These are phyloP conservation scores for Actinernus sp. DNA, from an alignment of 92 coral and sea anemone species.

Conservation along the genomic window DNA sequence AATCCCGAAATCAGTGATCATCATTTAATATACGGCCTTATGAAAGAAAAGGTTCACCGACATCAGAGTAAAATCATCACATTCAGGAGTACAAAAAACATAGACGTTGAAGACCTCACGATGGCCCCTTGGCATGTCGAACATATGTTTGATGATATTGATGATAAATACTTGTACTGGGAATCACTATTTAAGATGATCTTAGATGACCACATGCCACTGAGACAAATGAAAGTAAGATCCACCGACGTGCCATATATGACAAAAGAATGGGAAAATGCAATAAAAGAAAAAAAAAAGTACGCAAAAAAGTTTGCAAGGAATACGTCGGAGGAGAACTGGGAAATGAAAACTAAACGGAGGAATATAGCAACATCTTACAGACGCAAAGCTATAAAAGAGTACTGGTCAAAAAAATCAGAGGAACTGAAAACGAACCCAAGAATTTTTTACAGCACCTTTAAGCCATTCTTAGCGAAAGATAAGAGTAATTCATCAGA, in stretches of 20 bases:
- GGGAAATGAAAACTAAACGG: constrained; percentile 19
- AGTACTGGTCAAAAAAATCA: background rate
- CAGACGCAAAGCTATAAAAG: background rate
- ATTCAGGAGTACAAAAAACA: constrained; percentile 34
- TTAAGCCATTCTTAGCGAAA: constrained; percentile 22
- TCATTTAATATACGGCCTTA: constrained; percentile 36
- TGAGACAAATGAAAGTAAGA: constrained; percentile 4
- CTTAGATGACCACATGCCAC: constrained; percentile 11
- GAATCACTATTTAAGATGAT: constrained; percentile 9
- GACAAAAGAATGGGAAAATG: constrained; percentile 18
- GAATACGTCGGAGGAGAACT: too few relatives aligned
- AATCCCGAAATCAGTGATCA: constrained; percentile 60
- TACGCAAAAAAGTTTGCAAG: background rate
- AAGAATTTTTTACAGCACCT: constrained; percentile 18
- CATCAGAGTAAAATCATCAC: constrained; percentile 32
- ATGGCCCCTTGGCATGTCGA: constrained; percentile 33
- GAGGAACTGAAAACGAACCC: constrained; percentile 17
- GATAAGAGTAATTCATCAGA: background rate
- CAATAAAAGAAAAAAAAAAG: constrained; percentile 13
- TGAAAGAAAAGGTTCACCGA: constrained; percentile 18
- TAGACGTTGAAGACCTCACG: constrained; percentile 26
- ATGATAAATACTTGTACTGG: constrained; percentile 28
- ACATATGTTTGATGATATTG: constrained; percentile 7
- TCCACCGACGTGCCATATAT: constrained; percentile 13
- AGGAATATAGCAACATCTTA: constrained; percentile 4